These are phyloP conservation scores for Cyclopterus lumpus DNA, from an alignment of 2,797 vertebrate species.

Conservation along the genomic window DNA sequence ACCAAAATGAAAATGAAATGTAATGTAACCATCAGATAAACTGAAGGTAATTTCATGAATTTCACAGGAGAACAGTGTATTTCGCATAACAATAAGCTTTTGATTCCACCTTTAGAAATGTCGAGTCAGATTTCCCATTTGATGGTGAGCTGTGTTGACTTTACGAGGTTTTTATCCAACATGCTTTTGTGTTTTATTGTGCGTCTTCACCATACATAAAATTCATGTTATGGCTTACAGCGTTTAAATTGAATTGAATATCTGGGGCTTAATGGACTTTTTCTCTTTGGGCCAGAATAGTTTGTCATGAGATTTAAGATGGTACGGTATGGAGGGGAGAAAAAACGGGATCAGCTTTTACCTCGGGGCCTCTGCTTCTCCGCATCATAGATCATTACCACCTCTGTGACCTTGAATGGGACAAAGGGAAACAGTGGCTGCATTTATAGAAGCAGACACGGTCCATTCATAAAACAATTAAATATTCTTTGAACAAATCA, in stretches of 20 bases:
- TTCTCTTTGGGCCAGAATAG: constrained; percentile 89
- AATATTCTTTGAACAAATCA: constrained; percentile 56
- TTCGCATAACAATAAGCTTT: background rate
- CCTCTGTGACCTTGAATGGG: constrained; percentile 95
- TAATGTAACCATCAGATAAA: background rate
- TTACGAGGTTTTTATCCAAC: constrained; percentile 7
- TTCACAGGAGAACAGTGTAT: background rate
- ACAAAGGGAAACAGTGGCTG: constrained; percentile 82
- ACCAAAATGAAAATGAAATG: background rate
- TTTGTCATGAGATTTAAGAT: constrained; percentile 97
- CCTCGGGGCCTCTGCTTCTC: constrained; percentile 99
- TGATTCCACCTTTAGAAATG: constrained; percentile 16
- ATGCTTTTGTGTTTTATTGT: constrained; percentile 26
- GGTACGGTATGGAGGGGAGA: constrained; percentile 84
- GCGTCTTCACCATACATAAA: constrained; percentile 6
- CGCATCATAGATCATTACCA: constrained; percentile 99
- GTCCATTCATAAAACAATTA: constrained; percentile 49
- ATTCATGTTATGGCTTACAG: constrained; percentile 12
- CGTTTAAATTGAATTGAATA: constrained; percentile 46
- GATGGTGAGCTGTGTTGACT: background rate
- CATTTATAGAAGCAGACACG: constrained; percentile 67
- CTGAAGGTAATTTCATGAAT: constrained; percentile 1
- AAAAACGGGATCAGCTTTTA: constrained; percentile 95
- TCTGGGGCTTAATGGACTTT: constrained; percentile 46
- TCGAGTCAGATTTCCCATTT: background rate